These are phyloP conservation scores for Apamea monoglypha DNA, from an alignment of 2,888 invertebrate genomes.

Conservation along the genomic window DNA sequence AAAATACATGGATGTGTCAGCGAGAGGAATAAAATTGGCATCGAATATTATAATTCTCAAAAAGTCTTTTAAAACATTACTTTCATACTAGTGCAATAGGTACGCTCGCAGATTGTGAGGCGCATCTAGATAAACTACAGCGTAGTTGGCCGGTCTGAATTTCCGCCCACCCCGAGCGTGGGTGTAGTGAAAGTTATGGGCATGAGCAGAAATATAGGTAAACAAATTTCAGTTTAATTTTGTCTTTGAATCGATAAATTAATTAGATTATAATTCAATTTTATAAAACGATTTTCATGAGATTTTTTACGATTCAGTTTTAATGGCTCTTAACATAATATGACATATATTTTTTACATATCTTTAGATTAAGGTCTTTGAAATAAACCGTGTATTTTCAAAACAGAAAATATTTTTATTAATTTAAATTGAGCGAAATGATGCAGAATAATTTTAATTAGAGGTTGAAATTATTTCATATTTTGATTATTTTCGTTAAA, in stretches of 20 bases:
- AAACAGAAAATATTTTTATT: no score
- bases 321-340: not conserved
- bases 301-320: not conserved
- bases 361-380: not conserved
- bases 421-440: not conserved
- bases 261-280: not conserved
- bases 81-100: not conserved
- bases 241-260: not conserved
- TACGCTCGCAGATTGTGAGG: not conserved
- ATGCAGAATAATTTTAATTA: not conserved
- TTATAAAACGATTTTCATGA: not conserved
- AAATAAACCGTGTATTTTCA: not conserved
- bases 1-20: not conserved
- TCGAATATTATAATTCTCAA: not conserved
- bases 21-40: not conserved
- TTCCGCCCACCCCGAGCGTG: not conserved
- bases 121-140: conserved; percentile 25
- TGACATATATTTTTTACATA: not conserved
- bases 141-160: not conserved
- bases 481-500: not conserved
- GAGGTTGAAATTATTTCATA: not conserved
- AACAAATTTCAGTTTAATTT: not conserved
- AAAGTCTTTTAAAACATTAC: not conserved
- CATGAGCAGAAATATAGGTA: not conserved
- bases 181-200: not conserved